A percentile compares a stretch with the other conserved stretches of the same genome.
Conservation (phyloP, 1,140 invertebrate genomes). For the Nasonia longicornis region DNA sequence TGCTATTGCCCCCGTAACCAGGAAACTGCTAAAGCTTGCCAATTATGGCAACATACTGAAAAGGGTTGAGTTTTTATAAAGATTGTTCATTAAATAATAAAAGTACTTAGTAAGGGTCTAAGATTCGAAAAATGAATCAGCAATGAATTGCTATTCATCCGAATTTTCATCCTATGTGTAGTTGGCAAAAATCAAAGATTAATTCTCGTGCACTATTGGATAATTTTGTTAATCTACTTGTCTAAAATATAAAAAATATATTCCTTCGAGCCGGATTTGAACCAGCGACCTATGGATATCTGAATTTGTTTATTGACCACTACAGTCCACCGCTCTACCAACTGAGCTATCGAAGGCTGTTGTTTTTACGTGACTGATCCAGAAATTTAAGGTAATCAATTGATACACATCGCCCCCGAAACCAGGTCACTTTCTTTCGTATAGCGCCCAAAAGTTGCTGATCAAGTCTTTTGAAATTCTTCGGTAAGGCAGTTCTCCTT, state of each 20-base stretch:
- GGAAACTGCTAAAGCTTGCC: no score
- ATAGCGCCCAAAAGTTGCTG: neutral
- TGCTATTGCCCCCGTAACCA: no score
- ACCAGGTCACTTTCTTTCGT: neutral
- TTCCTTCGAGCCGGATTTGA: conserved; percentile 65
- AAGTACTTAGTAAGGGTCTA: no score
- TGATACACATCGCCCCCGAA: neutral
- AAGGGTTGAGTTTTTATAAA: no score
- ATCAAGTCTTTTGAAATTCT: neutral
- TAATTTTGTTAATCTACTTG: neutral
- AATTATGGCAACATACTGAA: no score
- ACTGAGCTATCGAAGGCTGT: conserved; percentile 84
- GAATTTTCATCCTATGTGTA: no score
- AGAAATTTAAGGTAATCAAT: neutral
- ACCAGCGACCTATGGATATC: conserved; percentile 64
- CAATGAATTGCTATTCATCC: no score
- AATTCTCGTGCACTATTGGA: neutral
- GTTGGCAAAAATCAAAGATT: no score
- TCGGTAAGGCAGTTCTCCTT: neutral
- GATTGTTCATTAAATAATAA: no score
- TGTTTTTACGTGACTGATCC: neutral
- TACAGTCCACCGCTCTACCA: conserved; percentile 89
- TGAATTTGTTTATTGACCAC: conserved; percentile 54
- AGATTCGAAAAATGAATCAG: no score
- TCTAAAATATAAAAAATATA: conserved; percentile 1